phyloP scores from a whole-genome alignment of 2,888 invertebrate species.

The Nomada lathburiana region DNA sequence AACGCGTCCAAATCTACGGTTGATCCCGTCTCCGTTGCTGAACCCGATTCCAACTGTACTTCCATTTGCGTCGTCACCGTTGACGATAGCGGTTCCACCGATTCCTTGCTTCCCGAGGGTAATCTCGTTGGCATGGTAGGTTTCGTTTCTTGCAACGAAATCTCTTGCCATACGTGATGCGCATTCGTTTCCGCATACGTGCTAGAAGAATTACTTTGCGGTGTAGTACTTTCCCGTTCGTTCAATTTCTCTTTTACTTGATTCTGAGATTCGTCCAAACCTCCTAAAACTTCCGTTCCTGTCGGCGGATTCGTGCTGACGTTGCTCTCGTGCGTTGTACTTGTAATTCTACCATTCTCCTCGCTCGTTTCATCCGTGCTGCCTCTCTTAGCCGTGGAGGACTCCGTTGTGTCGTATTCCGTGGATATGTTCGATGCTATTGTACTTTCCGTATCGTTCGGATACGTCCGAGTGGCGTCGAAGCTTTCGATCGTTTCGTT shows the following conservation, averaged over 20 bases:
- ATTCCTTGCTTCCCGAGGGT: neutral
- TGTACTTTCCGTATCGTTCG: no score
- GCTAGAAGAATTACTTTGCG: neutral
- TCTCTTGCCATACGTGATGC: constrained; percentile 35
- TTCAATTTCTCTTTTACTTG: neutral
- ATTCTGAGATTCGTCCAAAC: neutral
- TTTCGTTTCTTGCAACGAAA: constrained; percentile 23
- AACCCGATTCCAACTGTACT: neutral
- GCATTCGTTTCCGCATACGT: neutral
- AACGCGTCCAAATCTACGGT: constrained; percentile 84
- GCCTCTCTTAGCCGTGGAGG: neutral
- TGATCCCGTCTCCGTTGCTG: constrained; percentile 32
- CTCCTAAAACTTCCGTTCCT: neutral
- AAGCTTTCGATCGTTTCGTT: neutral
- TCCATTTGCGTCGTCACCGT: neutral
- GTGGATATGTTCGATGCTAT: no score
- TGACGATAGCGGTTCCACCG: neutral
- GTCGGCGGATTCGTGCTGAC: neutral
- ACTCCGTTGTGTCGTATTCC: neutral
- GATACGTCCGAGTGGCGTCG: neutral
- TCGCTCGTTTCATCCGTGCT: neutral
- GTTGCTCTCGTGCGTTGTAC: neutral
- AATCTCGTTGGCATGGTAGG: neutral
- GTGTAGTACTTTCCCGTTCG: neutral
- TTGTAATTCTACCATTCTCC: neutral